A percentile compares a stretch with the other conserved stretches of the same genome.
Evolutionary conservation across 2,113 vertebrate species (phyloP).

Genomic region (Dicentrarchus labrax): DNA sequence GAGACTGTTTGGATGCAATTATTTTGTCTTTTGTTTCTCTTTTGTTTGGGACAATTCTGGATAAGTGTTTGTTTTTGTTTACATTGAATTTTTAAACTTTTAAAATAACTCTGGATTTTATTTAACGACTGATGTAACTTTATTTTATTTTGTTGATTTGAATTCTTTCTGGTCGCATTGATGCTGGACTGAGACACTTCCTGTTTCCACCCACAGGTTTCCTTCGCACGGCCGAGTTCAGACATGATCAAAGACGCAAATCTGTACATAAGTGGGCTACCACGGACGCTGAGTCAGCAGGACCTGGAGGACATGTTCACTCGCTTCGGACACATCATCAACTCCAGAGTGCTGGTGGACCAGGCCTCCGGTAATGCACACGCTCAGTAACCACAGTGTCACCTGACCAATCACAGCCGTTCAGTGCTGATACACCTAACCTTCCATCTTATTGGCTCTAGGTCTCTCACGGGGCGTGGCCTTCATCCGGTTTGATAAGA

Average conservation of each 20-base stretch:
- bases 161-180: neutral
- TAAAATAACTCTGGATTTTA: constrained; percentile 44
- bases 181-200: neutral
- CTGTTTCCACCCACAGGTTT: constrained; percentile 87
- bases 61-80: constrained; percentile 46
- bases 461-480: constrained; percentile 97
- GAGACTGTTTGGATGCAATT: constrained; percentile 59
- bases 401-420: neutral
- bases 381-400: neutral
- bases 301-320: constrained; percentile 98
- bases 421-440: neutral
- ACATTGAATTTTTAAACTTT: constrained; percentile 30
- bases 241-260: constrained; percentile 98
- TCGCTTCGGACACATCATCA: constrained; percentile 95
- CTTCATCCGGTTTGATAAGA: constrained; percentile 98
- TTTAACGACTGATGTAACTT: constrained; percentile 48
- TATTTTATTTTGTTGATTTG: constrained; percentile 29
- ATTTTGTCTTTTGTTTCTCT: constrained; percentile 55
- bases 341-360: constrained; percentile 97
- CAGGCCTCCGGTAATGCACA: constrained; percentile 92
- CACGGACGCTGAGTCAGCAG: constrained; percentile 95
- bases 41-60: constrained; percentile 59
- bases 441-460: constrained; percentile 50
- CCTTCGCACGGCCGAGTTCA: constrained; percentile 95
- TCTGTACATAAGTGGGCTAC: constrained; percentile 96